Percentiles rank a stretch among this genome's conserved stretches.
Evolutionary conservation across 2,888 invertebrate genomes (phyloP).

Genomic region (Polydrusus cervinus): DNA sequence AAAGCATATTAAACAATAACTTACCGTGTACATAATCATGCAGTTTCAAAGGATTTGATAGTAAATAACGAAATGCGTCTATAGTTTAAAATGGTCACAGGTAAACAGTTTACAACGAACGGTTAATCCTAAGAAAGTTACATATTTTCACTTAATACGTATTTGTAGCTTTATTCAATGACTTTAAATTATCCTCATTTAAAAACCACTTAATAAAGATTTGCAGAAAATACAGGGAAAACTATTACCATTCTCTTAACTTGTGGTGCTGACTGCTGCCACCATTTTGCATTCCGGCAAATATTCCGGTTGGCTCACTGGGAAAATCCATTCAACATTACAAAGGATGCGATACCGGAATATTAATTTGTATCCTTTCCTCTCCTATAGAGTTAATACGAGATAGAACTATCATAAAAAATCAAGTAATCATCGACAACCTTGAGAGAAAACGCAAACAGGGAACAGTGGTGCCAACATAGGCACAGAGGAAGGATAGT

Average conservation of each 20-base stretch:
- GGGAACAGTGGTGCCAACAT: too few relatives aligned
- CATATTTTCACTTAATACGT: constrained; percentile 20
- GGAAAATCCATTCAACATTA: too few relatives aligned
- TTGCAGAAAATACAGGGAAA: too few relatives aligned
- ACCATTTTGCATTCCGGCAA: constrained; percentile 21
- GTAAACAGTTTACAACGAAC: constrained; percentile 19
- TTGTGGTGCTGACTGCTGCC: constrained; percentile 5
- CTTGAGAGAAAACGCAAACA: too few relatives aligned
- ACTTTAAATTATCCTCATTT: constrained; percentile 7
- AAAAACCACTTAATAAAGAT: background rate
- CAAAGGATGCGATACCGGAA: too few relatives aligned
- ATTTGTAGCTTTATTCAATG: constrained; percentile 1
- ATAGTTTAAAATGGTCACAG: constrained; percentile 13
- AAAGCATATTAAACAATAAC: constrained; percentile 10
- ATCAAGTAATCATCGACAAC: too few relatives aligned
- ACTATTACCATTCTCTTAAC: constrained; percentile 7
- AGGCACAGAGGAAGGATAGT: too few relatives aligned
- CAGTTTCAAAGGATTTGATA: constrained; percentile 26
- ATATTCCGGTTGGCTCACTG: background rate
- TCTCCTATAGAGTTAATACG: too few relatives aligned
- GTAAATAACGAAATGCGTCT: constrained; percentile 11
- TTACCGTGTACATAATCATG: constrained; percentile 54
- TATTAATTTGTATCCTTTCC: too few relatives aligned
- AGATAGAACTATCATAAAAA: too few relatives aligned
- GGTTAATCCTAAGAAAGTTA: constrained; percentile 5